Evolutionary conservation across 2,797 vertebrate species (phyloP), one percentile per base, ranked within the genome.

Genomic region (Pseudomugil tenellus): DNA sequence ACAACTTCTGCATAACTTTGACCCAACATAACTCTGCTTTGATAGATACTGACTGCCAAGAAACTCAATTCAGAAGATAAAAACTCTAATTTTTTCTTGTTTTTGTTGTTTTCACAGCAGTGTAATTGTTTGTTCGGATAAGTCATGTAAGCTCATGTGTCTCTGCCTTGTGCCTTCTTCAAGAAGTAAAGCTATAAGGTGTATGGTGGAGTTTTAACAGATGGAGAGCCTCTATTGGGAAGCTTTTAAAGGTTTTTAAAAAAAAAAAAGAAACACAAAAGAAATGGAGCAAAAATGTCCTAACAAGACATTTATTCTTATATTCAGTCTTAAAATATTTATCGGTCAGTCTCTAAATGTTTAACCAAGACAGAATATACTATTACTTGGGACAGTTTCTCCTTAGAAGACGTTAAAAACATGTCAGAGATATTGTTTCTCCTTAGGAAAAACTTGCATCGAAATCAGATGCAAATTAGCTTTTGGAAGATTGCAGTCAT

Each of bases 191-290:
- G 80, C 79, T 67, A 76, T 74, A 85, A 77, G 65, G 54, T 84
- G 76, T 80, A 72, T 72, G 61, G 54, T 64, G 67, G 76, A 83
- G 74, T 77, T 73, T 66, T 74, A 86, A 84, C 83, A 90, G 85
- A 90, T 81, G 76, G 72, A 81, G 75, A 65, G 67, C 67, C 72
- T 84, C 80, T 57, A 32, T 73, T 69, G 72, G 70, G 76, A 76
- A 19, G n/a, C 53, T 43, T 55, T 74, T 73, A 65, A 61, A 57
- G 72, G 35, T 39, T 60, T 56, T 19, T 46, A 13, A 11, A 10
- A 17, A 21, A 43, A 23, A 52, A 13, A 11, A 10, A 17, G 25
- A 43, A 23, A 52, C 53, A 41, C 41, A 13, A 55, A 25, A 0
- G 16, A 74, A 76, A 67, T 14, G 17, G 46, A 58, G 34, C 32